Evolutionary conservation across 2,797 vertebrate genomes (phyloP), one percentile per base, ranked within the genome.

Genomic region (Spea hammondii): DNA sequence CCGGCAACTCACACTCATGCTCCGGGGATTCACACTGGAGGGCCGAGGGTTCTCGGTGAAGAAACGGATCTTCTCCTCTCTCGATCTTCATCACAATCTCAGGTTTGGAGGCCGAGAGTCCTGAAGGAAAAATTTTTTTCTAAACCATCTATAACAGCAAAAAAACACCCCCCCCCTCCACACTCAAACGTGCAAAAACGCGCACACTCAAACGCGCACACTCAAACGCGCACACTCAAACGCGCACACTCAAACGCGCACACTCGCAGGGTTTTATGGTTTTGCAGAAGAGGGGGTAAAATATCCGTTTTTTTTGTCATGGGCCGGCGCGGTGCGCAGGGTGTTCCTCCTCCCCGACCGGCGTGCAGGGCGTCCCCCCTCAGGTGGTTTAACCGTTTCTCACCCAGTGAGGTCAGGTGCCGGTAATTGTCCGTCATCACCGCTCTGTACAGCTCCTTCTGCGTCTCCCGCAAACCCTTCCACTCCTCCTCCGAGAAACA

Each of bases 381-480:
- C 17, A 17, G 17, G 17, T 17, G 17, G 17, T 17, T 17, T 17
- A 17, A 17, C 17, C 17, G 17, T 17, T 17, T 12, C 82, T 84
- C 77, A 86, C 83, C 84, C 32, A 86, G 72, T 0, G 80, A 84
- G 5, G 76, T 77, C 65, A 86, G 79, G 47, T 78, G 79, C 49
- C 66, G 82, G 0, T 83, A 86, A 55, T 83, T 87, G 68, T 86
- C 85, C 69, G 82, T 76, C 83, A 87, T 86, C 6, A 86, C 83
- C 0, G 85, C 85, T 62, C 62, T 76, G 50, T 81, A 84, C 5
- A 86, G 72, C 17, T 14, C 78, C 80, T 79, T 86, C 80, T 86
- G 84, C 32, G 72, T 65, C 68, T 83, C 67, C 59, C 72, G 77
- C 48, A 85, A 50, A 0, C 83, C 72, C 9, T 78, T 66, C 84